Conservation (phyloP, 2,113 vertebrate species). For the Brienomyrus brachyistius region DNA sequence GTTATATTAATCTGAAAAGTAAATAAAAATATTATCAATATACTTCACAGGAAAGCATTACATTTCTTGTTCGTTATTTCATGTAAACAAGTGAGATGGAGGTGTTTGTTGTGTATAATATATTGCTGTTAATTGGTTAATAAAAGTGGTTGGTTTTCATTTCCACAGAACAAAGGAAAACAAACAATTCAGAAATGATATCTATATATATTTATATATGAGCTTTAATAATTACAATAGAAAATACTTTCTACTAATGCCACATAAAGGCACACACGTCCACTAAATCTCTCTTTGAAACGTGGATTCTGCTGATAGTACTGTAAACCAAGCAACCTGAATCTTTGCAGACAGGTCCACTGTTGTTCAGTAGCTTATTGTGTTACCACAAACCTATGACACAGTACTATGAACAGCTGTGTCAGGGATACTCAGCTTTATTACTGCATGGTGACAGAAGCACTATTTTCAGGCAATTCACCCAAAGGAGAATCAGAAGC, state of each 20-base stretch:
- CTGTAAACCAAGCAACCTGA: slow-evolving; percentile 34
- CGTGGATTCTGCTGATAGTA: slow-evolving; percentile 17
- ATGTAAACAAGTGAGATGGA: slow-evolving; percentile 25
- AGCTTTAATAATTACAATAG: slow-evolving; percentile 43
- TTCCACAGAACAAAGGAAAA: slow-evolving; percentile 16
- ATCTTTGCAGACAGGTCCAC: slow-evolving; percentile 37
- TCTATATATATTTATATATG: slow-evolving; percentile 25
- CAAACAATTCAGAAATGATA: slow-evolving; percentile 31
- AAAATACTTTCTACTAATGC: slow-evolving; percentile 39
- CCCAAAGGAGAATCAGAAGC: background rate
- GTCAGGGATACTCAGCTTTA: no score
- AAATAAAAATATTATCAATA: slow-evolving; percentile 41
- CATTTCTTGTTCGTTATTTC: slow-evolving; percentile 35
- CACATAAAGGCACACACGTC: slow-evolving; percentile 31
- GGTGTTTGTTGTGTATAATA: slow-evolving; percentile 34
- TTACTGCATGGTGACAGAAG: background rate
- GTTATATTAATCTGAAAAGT: slow-evolving; percentile 55
- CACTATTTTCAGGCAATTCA: background rate
- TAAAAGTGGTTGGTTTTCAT: slow-evolving; percentile 30
- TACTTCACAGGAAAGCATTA: slow-evolving; percentile 32
- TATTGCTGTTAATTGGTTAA: slow-evolving; percentile 42
- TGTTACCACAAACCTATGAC: background rate
- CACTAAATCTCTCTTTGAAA: background rate
- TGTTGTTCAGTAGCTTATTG: background rate
- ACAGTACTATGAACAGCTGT: background rate